phyloP scores from a whole-genome alignment of 2,113 vertebrate genomes.

The Chionis minor region DNA sequence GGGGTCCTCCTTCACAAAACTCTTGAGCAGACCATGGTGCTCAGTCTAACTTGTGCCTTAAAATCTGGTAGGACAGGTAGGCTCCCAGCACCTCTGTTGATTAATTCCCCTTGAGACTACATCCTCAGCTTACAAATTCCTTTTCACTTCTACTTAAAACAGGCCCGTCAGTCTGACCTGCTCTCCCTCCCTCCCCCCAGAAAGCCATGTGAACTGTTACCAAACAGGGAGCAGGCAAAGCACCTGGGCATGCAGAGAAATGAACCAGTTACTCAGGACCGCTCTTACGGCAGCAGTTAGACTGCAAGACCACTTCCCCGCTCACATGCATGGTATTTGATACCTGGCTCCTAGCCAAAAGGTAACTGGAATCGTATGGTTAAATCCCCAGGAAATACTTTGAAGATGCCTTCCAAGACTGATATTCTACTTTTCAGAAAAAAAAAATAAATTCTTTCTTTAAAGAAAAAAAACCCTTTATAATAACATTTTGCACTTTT shows the following conservation, averaged over 20 bases:
- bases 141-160: neutral
- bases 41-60: neutral
- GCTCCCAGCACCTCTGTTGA: neutral
- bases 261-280: neutral
- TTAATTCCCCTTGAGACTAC: neutral
- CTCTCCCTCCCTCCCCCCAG: neutral
- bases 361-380: neutral
- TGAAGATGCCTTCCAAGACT: neutral
- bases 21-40: neutral
- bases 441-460: neutral
- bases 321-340: neutral
- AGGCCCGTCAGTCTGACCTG: neutral
- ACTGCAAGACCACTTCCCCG: neutral
- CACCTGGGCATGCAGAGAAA: neutral
- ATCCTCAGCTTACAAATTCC: neutral
- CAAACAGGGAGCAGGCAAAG: neutral
- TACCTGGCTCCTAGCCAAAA: neutral
- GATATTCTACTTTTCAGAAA: neutral
- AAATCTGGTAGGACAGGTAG: neutral
- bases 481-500: constrained; percentile 5
- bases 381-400: neutral
- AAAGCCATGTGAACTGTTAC: neutral
- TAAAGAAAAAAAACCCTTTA: neutral
- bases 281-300: neutral
- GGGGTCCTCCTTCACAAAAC: neutral